Base-by-base conservation (phyloP, 1,140 invertebrate species). In the Heterodera schachtii region DNA sequence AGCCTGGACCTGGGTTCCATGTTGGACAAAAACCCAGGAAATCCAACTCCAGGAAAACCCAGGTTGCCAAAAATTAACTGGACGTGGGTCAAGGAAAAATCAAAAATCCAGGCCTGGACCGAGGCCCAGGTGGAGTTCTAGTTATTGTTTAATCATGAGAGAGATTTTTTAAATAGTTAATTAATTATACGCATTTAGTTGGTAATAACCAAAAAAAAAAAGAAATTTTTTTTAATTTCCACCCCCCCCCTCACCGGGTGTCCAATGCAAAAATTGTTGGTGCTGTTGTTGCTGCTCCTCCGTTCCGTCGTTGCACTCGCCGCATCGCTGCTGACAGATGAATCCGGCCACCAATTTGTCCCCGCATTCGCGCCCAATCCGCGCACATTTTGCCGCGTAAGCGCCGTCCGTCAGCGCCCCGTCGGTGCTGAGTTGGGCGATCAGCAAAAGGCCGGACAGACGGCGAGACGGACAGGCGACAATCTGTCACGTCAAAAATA, bases 401-500 rank as follows among this genome's bases (percentile, higher is more conserved):
- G 70, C 49, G 52, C 47, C 46, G 1, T 71, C 69, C 31, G 85
- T 86, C 41, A 86, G 74, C 31, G 84, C 79, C 19, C 87, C 87
- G 79, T 87, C 75, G n/a, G 76, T 78, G 71, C 86, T 87, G 77
- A 88, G 75, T 77, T 89, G 70, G 16, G 90, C 90, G 67, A 91
- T 84, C 4, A 91, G 52, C 9, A 91, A 31, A 81, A 73, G 16
- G n/a, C 84, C 84, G 47, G 44, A 19, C 21, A 87, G 52, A 21
- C 71, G 73, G 46, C 60, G 52, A n/a, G 64, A 57, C 3, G 67
- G 31, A 5, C 75, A 57, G 31, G 79, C 49, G 21, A 84, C 49
- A 78, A 78, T 78, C 77, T 78, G 47, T 16, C 41, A n/a, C n/a
- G n/a, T n/a, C n/a, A n/a, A n/a, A n/a, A n/a, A n/a, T n/a, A n/a